Base-by-base conservation (phyloP, 2,113 vertebrate species). In the Protomyctophum bolini region DNA sequence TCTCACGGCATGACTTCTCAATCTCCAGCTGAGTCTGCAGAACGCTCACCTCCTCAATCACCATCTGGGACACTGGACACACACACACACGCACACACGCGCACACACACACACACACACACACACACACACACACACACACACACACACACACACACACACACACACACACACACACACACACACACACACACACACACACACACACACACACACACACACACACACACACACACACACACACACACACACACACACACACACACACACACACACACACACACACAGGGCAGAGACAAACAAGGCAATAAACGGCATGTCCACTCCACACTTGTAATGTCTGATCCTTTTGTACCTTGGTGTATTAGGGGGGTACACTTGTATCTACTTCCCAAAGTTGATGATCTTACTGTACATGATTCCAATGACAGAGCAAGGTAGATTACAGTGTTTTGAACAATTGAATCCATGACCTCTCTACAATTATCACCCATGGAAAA, bases 1-100 rank as follows among this genome's bases (percentile, higher is more conserved):
- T 94, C 80, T 94, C 93, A 55, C 93, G 80, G 65, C 93, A 94
- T 0, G 93, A 93, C 83, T 94, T 94, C 78, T 94, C 93, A 4
- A 94, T 94, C 80, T 94, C 93, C 68, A 94, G 93, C 85, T 94
- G 93, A 59, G 93, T 94, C 89, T 94, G 93, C 77, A 94, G 77
- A 51, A 92, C 91, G 11, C 89, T 91, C 67, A 94, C 93, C 81
- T 94, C 93, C 85, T 94, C 93, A n/a, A 94, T 92, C 83, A 94
- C 93, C 93, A 94, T 94, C 88, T 94, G 92, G 76, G 93, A 94
- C 86, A 94, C 93, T 94, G 82, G 62, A 46, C 8, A 67, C 9
- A 61, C 11, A 50, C 10, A 10, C 47, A 60, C n/a, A 6, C 6
- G 46, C 6, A 12, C 10, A 52, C 8, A 55, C 10, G n/a, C 21